Evolutionary conservation across 2,888 invertebrate genomes (phyloP), one percentile per base, ranked within the genome.

Genomic region (Notocelia uddmanniana): DNA sequence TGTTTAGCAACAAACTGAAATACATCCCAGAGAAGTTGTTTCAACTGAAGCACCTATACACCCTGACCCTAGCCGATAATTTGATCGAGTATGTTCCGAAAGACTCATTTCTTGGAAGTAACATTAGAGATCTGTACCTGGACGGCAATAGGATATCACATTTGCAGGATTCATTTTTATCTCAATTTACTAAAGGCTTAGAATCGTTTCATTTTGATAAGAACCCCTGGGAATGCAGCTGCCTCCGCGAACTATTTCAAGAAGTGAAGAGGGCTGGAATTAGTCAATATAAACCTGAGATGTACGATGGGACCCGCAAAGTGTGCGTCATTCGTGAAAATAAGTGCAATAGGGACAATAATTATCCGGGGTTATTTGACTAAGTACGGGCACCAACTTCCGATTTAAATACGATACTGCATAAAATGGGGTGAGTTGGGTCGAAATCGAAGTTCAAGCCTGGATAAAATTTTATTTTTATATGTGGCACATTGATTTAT

Each of bases 21-120:
- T 45, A 45, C n/a, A 45, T 45, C 45, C 45, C 45, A n/a, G n/a
- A 45, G n/a, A 45, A 45, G 45, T n/a, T 45, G n/a, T 45, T 45
- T 45, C 45, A 45, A 1, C 45, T n/a, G n/a, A 1, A 8, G n/a
- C 15, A 45, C 1, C n/a, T 41, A 5, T 13, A 15, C 1, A 5
- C 1, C 0, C 15, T 41, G 5, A 0, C 13, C 15, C 41, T 41
- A 1, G 0, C 0, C 41, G 3, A 41, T 5, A 41, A 41, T 15
- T 41, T 41, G 1, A 41, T 41, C 13, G 41, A 41, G 41, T 41
- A 41, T 15, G 15, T 41, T 41, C 41, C 41, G 15, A 15, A 41
- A 41, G 41, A 5, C 15, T 41, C 41, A 41, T 41, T 41, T 41
- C 15, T 41, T 41, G 41, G 41, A 15, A 41, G 41, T 41, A 41